These are phyloP conservation scores for Macrobrachium rosenbergii DNA, from an alignment of 1,140 invertebrate genomes.

Conservation along the genomic window DNA sequence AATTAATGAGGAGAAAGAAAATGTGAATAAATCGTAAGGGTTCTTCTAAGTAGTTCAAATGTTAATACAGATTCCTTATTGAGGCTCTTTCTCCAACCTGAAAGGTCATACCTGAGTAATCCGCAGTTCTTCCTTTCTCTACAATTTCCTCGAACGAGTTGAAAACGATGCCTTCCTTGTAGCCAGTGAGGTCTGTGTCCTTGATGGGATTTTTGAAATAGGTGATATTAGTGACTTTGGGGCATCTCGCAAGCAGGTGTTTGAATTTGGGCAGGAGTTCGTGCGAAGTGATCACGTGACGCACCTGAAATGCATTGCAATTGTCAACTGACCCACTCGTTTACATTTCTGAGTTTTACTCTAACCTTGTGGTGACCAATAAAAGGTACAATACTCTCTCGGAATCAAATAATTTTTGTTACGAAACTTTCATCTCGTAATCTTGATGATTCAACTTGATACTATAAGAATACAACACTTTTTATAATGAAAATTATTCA, in stretches of 20 bases:
- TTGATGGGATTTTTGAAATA: constrained; percentile 66
- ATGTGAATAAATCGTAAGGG: no score
- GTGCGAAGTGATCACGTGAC: constrained; percentile 88
- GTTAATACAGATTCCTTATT: not conserved
- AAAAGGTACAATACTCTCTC: no score
- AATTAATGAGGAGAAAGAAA: no score
- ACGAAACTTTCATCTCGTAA: no score
- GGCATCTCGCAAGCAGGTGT: constrained; percentile 75
- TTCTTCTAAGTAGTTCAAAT: no score
- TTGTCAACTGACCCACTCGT: not conserved
- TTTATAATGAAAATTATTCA: no score
- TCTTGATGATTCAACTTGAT: no score
- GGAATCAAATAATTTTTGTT: no score
- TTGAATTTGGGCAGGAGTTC: constrained; percentile 92
- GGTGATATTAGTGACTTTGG: constrained; percentile 61
- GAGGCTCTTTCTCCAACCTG: not conserved
- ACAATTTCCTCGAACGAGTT: constrained; percentile 77
- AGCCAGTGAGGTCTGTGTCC: constrained; percentile 64
- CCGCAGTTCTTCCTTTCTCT: constrained; percentile 70
- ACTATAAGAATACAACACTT: no score
- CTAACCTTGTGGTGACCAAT: no score
- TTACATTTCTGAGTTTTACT: no score
- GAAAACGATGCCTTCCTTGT: constrained; percentile 78
- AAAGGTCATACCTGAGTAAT: constrained; percentile 67
- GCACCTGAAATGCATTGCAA: constrained; percentile 67